Conservation (phyloP, 2,797 vertebrate species). For the Anas georgica region DNA sequence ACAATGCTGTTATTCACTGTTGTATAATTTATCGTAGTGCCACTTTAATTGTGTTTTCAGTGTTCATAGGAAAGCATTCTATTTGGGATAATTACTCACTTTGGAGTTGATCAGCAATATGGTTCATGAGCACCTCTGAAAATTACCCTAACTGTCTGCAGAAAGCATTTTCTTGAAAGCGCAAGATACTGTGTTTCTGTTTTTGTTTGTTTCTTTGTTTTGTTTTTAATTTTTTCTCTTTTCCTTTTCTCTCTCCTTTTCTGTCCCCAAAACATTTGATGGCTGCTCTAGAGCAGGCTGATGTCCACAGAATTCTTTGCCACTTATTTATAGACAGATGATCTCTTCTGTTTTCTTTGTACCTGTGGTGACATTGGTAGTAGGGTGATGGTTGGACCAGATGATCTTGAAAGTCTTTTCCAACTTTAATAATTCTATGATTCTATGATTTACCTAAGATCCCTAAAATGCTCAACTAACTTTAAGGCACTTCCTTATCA, state of each 20-base stretch:
- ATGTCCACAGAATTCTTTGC: neutral
- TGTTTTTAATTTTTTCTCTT: neutral
- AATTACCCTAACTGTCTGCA: conserved; percentile 64
- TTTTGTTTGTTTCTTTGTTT: too few species aligned
- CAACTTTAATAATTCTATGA: too few species aligned
- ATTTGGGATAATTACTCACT: conserved; percentile 73
- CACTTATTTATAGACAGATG: neutral
- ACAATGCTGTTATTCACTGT: conserved; percentile 21
- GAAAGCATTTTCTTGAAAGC: conserved; percentile 53
- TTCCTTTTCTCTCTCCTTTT: neutral
- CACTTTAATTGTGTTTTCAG: conserved; percentile 65
- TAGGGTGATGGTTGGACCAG: too few species aligned
- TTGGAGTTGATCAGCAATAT: conserved; percentile 67
- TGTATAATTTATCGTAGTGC: conserved; percentile 53
- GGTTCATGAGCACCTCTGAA: conserved; percentile 68
- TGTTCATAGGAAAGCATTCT: conserved; percentile 63
- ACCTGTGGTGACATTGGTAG: neutral
- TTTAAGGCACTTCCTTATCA: neutral
- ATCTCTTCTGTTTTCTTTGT: neutral
- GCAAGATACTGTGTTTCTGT: neutral
- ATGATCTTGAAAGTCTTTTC: too few species aligned
- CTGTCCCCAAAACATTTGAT: neutral
- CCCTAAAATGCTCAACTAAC: neutral
- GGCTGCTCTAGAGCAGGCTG: neutral
- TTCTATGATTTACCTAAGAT: neutral